Conservation (phyloP, 2,797 vertebrate genomes). For the Onychomys leucogaster region DNA sequence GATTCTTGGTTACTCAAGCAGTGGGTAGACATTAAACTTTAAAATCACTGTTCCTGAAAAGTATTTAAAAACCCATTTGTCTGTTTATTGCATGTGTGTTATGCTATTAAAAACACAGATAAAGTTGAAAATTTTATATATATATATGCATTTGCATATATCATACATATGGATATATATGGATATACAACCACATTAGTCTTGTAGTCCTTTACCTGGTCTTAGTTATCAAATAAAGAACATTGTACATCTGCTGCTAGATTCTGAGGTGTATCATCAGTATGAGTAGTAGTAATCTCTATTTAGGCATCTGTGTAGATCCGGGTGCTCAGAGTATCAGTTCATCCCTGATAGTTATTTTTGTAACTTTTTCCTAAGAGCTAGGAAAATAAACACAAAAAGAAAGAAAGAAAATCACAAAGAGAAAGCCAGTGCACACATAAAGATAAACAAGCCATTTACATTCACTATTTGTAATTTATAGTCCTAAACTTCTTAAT, state of each 20-base stretch:
- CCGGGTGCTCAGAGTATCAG: not conserved
- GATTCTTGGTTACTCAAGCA: not conserved
- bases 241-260: not conserved
- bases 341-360: not conserved
- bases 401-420: not conserved
- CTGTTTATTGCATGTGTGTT: not conserved
- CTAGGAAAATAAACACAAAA: not conserved
- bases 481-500: not conserved
- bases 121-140: not conserved
- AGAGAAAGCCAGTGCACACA: not conserved
- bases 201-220: not conserved
- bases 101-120: not conserved
- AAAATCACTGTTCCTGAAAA: slow-evolving; percentile 51
- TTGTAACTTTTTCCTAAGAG: not conserved
- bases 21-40: not conserved
- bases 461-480: not conserved
- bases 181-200: not conserved
- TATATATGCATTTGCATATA: not conserved
- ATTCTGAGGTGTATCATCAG: not conserved
- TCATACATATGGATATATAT: not conserved
- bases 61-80: not conserved
- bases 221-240: not conserved
- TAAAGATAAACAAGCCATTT: not conserved
- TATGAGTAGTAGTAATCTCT: not conserved
- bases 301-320: not conserved